A percentile compares a stretch with the other conserved stretches of the same genome.
Evolutionary conservation across 2,797 vertebrate genomes (phyloP).

Genomic region (Carcharodon carcharias): DNA sequence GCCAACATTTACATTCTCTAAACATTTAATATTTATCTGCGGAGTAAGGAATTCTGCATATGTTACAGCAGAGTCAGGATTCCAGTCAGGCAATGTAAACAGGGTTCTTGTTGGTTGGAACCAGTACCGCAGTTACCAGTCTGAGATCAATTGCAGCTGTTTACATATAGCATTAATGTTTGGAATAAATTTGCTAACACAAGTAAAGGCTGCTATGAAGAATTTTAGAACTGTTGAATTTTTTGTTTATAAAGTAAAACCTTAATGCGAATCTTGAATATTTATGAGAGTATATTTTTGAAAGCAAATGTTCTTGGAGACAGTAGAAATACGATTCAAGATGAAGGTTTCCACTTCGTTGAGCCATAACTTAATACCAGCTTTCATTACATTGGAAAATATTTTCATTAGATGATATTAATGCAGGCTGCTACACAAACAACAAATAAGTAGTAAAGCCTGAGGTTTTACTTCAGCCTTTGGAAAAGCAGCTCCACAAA

Average conservation of each 20-base stretch:
- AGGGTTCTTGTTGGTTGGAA: neutral
- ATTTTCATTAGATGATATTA: neutral
- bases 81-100: neutral
- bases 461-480: neutral
- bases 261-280: neutral
- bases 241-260: neutral
- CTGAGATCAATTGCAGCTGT: neutral
- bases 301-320: neutral
- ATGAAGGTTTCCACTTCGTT: neutral
- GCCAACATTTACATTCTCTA: neutral
- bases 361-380: neutral
- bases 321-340: neutral
- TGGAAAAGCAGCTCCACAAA: neutral
- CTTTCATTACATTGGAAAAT: constrained; percentile 10
- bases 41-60: neutral
- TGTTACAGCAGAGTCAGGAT: neutral
- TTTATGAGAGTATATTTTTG: neutral
- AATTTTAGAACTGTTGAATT: neutral
- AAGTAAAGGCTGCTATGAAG: neutral
- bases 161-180: neutral
- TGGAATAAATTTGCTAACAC: neutral
- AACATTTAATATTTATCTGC: neutral
- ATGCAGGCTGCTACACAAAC: neutral
- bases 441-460: neutral
- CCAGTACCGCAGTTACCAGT: neutral